Conservation (phyloP, 2,888 invertebrate genomes). For the Gisinianus flammeolus region DNA sequence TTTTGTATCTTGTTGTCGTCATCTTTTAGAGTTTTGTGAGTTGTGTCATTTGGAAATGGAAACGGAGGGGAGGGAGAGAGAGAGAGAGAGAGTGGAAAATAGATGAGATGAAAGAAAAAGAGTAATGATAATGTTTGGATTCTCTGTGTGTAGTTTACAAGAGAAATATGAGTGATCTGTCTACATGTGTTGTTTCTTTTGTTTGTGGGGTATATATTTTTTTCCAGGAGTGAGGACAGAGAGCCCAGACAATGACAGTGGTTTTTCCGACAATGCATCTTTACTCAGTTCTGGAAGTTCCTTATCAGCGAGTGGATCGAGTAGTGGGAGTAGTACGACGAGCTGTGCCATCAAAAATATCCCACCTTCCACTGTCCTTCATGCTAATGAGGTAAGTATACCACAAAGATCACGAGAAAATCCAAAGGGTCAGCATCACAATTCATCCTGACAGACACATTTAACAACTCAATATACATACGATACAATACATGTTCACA, state of each 20-base stretch:
- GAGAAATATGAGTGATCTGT: no score
- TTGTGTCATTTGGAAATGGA: neutral
- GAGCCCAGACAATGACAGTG: constrained; percentile 97
- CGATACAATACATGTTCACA: no score
- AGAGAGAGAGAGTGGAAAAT: neutral
- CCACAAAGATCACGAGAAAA: no score
- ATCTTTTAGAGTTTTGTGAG: neutral
- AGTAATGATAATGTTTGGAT: neutral
- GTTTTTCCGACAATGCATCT: constrained; percentile 96
- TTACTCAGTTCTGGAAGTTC: constrained; percentile 92
- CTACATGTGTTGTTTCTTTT: neutral
- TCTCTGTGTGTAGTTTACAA: neutral
- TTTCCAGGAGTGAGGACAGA: constrained; percentile 73
- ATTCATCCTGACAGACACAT: no score
- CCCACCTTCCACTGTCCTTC: constrained; percentile 50
- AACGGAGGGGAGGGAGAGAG: neutral
- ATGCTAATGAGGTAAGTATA: constrained; percentile 51
- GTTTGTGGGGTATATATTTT: neutral
- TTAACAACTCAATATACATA: no score
- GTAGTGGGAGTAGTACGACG: constrained; percentile 62
- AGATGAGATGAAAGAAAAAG: neutral
- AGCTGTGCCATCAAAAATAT: constrained; percentile 53
- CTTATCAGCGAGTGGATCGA: constrained; percentile 83
- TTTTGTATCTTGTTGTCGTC: neutral
- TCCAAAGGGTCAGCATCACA: no score